phyloP scores from a whole-genome alignment of 1,140 invertebrate species.

The Tetramorium simillimum region DNA sequence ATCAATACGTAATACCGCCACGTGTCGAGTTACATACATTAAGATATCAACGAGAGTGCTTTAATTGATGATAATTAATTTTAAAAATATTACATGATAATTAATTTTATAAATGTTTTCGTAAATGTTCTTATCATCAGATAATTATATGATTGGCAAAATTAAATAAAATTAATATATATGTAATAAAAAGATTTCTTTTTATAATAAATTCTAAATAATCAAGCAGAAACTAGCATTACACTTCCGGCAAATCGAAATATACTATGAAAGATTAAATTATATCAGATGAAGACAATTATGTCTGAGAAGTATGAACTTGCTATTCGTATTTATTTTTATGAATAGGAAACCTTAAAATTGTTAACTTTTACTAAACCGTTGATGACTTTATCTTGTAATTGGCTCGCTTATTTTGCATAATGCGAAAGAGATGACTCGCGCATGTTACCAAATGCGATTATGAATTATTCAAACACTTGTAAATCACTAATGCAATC shows the following conservation, averaged over 20 bases:
- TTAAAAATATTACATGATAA: not conserved
- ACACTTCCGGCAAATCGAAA: not conserved
- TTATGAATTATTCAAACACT: constrained; percentile 46
- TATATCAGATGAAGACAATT: not conserved
- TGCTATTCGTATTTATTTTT: not conserved
- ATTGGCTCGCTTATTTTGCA: not conserved
- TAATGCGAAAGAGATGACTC: not conserved
- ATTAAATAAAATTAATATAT: too few species aligned
- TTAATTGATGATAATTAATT: not conserved
- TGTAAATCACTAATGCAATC: constrained; percentile 40
- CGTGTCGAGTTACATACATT: not conserved
- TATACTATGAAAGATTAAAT: not conserved
- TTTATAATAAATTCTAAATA: not conserved
- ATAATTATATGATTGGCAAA: too few species aligned
- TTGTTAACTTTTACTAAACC: not conserved
- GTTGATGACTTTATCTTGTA: not conserved
- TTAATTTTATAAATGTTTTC: too few species aligned
- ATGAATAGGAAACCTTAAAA: not conserved
- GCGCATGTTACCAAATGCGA: constrained; percentile 1
- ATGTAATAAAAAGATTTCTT: not conserved
- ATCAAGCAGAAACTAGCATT: not conserved
- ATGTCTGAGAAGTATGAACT: not conserved
- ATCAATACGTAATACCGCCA: not conserved
- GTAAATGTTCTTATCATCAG: too few species aligned
- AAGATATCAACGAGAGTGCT: not conserved